Percentiles rank a stretch among this genome's conserved stretches.
Evolutionary conservation across 30 jellyfish, hydroid and myxozoan species (phyloP).

Genomic region (Pseudorhiza aurosa): DNA sequence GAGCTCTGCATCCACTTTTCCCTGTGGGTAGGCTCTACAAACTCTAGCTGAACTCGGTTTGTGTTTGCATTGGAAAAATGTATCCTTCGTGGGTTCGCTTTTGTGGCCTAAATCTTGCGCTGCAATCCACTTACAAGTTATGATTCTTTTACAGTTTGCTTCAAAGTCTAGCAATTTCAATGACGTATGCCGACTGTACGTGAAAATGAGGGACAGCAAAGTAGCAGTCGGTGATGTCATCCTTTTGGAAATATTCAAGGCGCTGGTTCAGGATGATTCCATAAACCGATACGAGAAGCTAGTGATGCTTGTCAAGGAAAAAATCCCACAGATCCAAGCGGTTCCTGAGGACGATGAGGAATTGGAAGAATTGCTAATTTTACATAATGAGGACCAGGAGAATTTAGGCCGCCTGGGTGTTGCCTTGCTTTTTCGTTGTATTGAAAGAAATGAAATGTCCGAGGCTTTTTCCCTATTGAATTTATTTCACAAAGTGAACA

Average conservation of each 20-base stretch:
- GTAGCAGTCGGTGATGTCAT: slow-evolving; percentile 12
- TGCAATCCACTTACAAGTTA: too few species aligned
- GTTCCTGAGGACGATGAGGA: slow-evolving; percentile 22
- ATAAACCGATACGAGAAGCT: slow-evolving; percentile 2
- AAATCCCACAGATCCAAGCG: slow-evolving; percentile 15
- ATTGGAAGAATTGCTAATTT: not conserved
- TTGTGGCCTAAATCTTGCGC: too few species aligned
- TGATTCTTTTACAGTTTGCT: slow-evolving; percentile 30
- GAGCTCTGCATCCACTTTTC: too few species aligned
- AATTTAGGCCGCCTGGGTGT: slow-evolving; percentile 75
- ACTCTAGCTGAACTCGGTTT: too few species aligned
- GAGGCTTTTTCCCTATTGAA: slow-evolving; percentile 51
- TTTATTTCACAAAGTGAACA: slow-evolving; percentile 39
- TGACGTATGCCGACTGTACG: slow-evolving; percentile 8
- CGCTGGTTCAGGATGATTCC: not conserved
- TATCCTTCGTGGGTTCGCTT: too few species aligned
- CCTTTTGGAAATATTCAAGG: slow-evolving; percentile 3
- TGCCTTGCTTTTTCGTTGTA: slow-evolving; percentile 25
- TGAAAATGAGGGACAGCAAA: slow-evolving; percentile 6
- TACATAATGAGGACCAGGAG: slow-evolving; percentile 43
- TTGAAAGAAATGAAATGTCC: not conserved
- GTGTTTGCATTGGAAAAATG: too few species aligned
- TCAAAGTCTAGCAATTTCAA: slow-evolving; percentile 9
- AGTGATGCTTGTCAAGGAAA: not conserved
- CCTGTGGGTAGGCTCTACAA: too few species aligned